Base-by-base conservation (phyloP, 2,888 invertebrate species). In the Mesorhabditis spiculigera region DNA sequence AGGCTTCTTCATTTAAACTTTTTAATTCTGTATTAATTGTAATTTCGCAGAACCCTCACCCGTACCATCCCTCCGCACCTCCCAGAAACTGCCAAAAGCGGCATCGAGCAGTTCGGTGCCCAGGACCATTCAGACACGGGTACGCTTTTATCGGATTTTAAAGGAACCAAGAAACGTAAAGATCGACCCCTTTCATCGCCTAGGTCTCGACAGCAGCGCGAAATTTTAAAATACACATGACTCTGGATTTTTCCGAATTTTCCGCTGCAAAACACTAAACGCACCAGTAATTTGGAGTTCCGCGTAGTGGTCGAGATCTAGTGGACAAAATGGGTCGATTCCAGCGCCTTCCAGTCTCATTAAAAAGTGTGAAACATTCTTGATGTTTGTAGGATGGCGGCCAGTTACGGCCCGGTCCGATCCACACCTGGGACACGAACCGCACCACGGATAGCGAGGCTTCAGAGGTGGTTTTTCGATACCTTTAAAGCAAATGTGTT, bases 61-160 rank as follows among this genome's bases (percentile, higher is more conserved):
- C 28, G 67, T 77, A 43, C 69, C 70, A 50, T 76, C 77, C 13
- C 68, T 71, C 42, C 68, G 73, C 41, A 68, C 70, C 8, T 70
- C 76, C 62, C 44, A 67, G 50, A 61, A 65, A 13, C 68, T 83
- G 43, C 77, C 77, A 41, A 83, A 83, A 70, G 75, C 82, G 16
- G 84, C 83, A 5, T 83, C 83, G 16, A 78, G 82, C 62, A 82
- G 78, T 63, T 80, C 82, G 41, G 76, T 83, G 71, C 80, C 74
- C 68, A 77, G 71, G 71, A 71, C 73, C 66, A 70, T 79, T 61
- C 68, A 74, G 16, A 75, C 78, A 10, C 68, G 70, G 70, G 80
- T 80, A 71, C 2, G 13, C 43, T 13, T 64, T 73, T n/a, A 44
- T 66, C 42, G 5, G 4, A 3, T 28, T 45, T 16, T 16, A 45